Base-by-base conservation (phyloP, 2,113 vertebrate genomes). In the Equus quagga region DNA sequence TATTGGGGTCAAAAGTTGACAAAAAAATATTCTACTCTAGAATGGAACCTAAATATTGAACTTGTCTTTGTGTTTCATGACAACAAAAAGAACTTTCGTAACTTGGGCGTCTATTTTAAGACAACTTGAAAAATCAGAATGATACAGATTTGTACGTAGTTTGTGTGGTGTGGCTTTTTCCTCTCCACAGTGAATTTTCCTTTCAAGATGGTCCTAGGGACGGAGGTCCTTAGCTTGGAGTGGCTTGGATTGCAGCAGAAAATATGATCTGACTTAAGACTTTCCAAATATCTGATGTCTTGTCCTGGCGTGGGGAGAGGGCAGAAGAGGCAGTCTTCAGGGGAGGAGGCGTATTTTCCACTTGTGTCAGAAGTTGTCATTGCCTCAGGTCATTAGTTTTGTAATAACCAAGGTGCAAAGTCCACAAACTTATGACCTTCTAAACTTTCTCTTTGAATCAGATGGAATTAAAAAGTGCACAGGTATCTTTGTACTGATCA, bases 1-100 rank as follows among this genome's bases (percentile, higher is more conserved):
- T 80, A 54, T 79, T 86, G 8, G 19, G 15, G 56, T 85, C 49
- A 93, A 91, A 97, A 95, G 36, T 78, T 92, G 58, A 19, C 24
- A 14, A 64, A 75, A 73, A 96, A 72, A 76, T 33, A 58, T 36
- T 88, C 26, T 36, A 31, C n/a, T 23, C 72, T 56, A 92, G 65
- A 88, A 56, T 23, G 4, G 3, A 78, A 65, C 67, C 33, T 72
- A 51, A 75, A 56, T 80, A 54, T 79, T 92, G 54, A 89, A 60
- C 6, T 78, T 87, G 44, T 58, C 64, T 88, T 92, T 91, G 33
- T 86, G 56, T 65, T 94, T 82, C 2, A 4, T 54, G 72, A 80
- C 33, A 97, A 33, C 89, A 87, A 58, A 36, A 89, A 65, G 11
- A 85, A 58, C n/a, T 65, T 90, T 82, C 11, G 0, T 87, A 69